phyloP scores from a whole-genome alignment of 2,888 invertebrate species.

The Apodemia hepburni region DNA sequence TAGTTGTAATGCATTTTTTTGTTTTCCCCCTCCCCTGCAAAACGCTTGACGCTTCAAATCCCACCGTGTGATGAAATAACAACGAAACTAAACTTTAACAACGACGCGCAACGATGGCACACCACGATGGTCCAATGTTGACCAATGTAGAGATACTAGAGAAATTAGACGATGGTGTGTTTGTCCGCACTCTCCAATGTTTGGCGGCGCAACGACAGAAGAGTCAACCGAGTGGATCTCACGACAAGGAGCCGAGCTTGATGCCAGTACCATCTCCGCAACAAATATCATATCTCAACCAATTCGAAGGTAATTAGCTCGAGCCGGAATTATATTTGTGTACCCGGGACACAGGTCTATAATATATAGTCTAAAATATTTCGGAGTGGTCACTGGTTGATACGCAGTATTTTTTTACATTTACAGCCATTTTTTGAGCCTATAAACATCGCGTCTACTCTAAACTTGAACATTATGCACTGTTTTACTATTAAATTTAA shows the following conservation, averaged over 20 bases:
- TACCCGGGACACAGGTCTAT: neutral
- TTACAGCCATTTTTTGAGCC: no score
- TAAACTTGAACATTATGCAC: neutral
- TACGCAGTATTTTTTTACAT: no score
- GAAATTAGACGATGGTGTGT: constrained; percentile 76
- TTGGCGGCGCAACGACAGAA: constrained; percentile 75
- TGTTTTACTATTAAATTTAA: neutral
- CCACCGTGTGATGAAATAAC: constrained; percentile 70
- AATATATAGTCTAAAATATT: no score
- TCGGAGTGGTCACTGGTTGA: no score
- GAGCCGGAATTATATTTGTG: constrained; percentile 27
- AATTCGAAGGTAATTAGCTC: constrained; percentile 88
- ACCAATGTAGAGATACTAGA: constrained; percentile 67
- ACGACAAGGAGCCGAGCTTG: constrained; percentile 91
- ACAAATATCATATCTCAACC: constrained; percentile 96
- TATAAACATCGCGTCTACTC: no score
- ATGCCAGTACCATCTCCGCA: constrained; percentile 98
- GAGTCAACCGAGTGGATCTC: constrained; percentile 61
- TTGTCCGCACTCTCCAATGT: constrained; percentile 78
- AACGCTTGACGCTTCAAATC: constrained; percentile 78
- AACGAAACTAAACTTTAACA: constrained; percentile 42
- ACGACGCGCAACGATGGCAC: constrained; percentile 31
- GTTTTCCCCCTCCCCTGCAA: constrained; percentile 72
- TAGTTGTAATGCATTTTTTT: constrained; percentile 80
- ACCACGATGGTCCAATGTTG: constrained; percentile 40